These are phyloP conservation scores for Heliconius hermathena DNA, from an alignment of 1,140 invertebrate genomes.

Conservation along the genomic window DNA sequence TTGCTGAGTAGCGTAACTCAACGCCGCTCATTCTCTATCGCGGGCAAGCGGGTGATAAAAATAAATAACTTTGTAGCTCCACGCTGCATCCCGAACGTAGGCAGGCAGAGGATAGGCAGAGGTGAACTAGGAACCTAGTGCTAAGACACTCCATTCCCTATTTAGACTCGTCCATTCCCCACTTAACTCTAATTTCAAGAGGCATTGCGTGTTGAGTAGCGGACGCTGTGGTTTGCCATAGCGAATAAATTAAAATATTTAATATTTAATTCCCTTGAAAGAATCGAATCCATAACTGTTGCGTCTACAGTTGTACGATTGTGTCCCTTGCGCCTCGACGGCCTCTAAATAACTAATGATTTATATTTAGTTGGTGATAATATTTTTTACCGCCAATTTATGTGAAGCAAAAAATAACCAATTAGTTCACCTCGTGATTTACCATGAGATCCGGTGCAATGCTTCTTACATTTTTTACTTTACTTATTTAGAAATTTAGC, in stretches of 20 bases:
- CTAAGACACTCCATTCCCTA: not conserved
- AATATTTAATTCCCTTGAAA: too few species aligned
- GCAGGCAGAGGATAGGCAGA: not conserved
- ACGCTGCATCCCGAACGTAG: not conserved
- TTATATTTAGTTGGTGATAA: not conserved
- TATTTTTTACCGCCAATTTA: not conserved
- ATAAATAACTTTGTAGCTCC: not conserved
- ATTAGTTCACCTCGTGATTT: constrained; percentile 11
- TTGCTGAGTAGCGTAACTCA: too few species aligned
- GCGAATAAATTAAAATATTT: too few species aligned
- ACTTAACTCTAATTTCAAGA: too few species aligned
- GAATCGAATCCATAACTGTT: too few species aligned
- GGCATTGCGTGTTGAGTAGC: too few species aligned
- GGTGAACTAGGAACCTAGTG: not conserved
- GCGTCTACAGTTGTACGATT: too few species aligned
- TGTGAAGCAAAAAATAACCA: not conserved
- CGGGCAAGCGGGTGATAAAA: too few species aligned
- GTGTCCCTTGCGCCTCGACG: too few species aligned
- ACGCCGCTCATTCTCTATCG: too few species aligned
- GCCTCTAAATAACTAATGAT: not conserved
- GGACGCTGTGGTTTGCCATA: too few species aligned
- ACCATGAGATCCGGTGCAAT: constrained; percentile 3
- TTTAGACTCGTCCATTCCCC: not conserved
- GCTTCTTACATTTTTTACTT: not conserved
- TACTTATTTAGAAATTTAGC: constrained; percentile 11